These are phyloP conservation scores for Stenchaetothrips biformis DNA, from an alignment of 2,888 invertebrate species.

Conservation along the genomic window DNA sequence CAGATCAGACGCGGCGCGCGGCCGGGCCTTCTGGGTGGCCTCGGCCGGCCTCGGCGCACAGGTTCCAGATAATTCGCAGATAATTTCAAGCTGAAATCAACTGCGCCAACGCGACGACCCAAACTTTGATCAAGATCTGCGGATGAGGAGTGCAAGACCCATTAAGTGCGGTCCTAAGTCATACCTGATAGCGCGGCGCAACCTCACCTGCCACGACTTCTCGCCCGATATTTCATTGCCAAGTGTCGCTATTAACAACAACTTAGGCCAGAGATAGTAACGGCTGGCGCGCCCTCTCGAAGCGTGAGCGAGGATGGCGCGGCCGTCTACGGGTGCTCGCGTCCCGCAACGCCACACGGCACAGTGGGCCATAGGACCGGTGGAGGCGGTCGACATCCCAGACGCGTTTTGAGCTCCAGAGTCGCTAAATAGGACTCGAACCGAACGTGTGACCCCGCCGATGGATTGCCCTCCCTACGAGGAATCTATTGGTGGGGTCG, in stretches of 20 bases:
- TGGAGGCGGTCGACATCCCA: too few relatives aligned
- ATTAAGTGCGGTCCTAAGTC: constrained; percentile 21
- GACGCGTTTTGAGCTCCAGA: too few relatives aligned
- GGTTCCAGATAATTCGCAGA: constrained; percentile 9
- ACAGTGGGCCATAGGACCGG: too few relatives aligned
- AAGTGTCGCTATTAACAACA: constrained; percentile 21
- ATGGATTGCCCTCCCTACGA: too few relatives aligned
- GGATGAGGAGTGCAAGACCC: not conserved
- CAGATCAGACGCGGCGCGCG: too few relatives aligned
- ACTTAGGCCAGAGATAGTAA: not conserved
- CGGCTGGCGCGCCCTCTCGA: not conserved
- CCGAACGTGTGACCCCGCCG: too few relatives aligned
- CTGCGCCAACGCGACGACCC: constrained; percentile 1
- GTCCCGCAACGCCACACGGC: too few relatives aligned
- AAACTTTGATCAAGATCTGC: constrained; percentile 23
- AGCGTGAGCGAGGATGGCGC: not conserved
- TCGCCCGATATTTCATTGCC: constrained; percentile 21
- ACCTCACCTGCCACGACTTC: constrained; percentile 17
- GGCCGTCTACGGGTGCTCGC: too few relatives aligned
- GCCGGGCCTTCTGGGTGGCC: too few relatives aligned
- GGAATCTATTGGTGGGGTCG: too few relatives aligned
- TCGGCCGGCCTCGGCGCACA: not conserved
- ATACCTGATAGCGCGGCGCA: constrained; percentile 8
- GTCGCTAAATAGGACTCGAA: too few relatives aligned
- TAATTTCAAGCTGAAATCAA: constrained; percentile 25